Percentiles rank a stretch among this genome's conserved stretches.
These are phyloP conservation scores for Aleiodes leptofemur DNA, from an alignment of 2,888 invertebrate species.

Conservation along the genomic window DNA sequence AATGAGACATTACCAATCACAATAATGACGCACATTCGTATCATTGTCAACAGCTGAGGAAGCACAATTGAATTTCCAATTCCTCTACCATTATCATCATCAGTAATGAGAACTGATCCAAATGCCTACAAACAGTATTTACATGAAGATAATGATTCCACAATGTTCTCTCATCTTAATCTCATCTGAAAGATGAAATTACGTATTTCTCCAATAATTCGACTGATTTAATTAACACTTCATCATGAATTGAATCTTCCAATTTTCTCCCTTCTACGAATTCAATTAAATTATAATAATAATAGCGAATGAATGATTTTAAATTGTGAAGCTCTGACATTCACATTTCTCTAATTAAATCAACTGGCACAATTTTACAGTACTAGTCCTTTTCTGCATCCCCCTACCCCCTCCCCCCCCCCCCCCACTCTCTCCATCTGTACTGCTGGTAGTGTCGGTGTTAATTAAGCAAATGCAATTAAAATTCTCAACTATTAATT, in stretches of 20 bases:
- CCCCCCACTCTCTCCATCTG: neutral
- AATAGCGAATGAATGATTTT: too few species aligned
- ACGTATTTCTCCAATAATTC: too few species aligned
- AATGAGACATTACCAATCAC: slow-evolving; percentile 22
- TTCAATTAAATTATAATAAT: too few species aligned
- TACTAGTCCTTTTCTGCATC: neutral
- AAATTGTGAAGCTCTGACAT: too few species aligned
- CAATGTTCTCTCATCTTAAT: too few species aligned
- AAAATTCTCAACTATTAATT: slow-evolving; percentile 58
- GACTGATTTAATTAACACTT: too few species aligned
- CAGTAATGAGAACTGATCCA: neutral
- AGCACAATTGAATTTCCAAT: slow-evolving; percentile 22
- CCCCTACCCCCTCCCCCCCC: neutral
- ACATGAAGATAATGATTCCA: too few species aligned
- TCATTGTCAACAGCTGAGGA: slow-evolving; percentile 18
- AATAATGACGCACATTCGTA: neutral
- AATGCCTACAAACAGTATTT: too few species aligned
- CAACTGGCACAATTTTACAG: neutral
- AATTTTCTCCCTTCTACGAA: too few species aligned
- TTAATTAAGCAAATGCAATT: slow-evolving; percentile 69
- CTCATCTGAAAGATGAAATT: too few species aligned
- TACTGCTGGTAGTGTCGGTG: slow-evolving; percentile 36
- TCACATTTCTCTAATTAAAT: too few species aligned
- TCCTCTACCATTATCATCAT: neutral
- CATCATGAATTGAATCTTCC: too few species aligned